Evolutionary conservation across 2,797 vertebrate genomes (phyloP).

Genomic region (Heterohyrax brucei): DNA sequence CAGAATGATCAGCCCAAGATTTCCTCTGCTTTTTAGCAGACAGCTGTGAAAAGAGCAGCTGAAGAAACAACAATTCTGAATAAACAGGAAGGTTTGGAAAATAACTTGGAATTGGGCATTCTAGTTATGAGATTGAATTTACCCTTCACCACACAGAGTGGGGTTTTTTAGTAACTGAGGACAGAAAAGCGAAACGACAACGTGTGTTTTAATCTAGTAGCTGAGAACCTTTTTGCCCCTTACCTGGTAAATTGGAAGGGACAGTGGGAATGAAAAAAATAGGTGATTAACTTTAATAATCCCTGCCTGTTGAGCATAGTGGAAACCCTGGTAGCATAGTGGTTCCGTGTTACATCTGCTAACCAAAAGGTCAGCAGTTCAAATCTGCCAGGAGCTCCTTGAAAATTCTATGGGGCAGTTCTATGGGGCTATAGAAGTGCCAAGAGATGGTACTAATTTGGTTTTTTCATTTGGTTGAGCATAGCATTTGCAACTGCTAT

Average conservation of each 20-base stretch:
- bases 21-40: background rate
- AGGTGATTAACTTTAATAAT: background rate
- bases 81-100: slow-evolving; percentile 25
- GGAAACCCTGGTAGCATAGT: too few relatives aligned
- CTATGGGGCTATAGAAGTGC: too few relatives aligned
- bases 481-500: background rate
- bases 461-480: background rate
- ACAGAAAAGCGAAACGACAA: background rate
- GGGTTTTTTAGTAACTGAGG: background rate
- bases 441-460: too few relatives aligned
- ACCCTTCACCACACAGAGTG: background rate
- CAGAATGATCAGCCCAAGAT: too few relatives aligned
- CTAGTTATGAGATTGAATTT: background rate
- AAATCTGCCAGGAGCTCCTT: too few relatives aligned
- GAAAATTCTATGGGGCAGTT: too few relatives aligned
- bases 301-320: background rate
- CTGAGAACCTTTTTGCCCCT: background rate
- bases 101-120: background rate
- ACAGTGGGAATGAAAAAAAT: background rate
- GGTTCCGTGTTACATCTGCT: too few relatives aligned
- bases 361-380: too few relatives aligned
- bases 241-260: background rate
- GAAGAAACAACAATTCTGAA: background rate
- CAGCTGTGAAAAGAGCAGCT: background rate
- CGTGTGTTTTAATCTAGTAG: background rate